phyloP scores from a whole-genome alignment of 37 sponge, comb jelly and placozoan genomes.

The Beroe forskalii region DNA sequence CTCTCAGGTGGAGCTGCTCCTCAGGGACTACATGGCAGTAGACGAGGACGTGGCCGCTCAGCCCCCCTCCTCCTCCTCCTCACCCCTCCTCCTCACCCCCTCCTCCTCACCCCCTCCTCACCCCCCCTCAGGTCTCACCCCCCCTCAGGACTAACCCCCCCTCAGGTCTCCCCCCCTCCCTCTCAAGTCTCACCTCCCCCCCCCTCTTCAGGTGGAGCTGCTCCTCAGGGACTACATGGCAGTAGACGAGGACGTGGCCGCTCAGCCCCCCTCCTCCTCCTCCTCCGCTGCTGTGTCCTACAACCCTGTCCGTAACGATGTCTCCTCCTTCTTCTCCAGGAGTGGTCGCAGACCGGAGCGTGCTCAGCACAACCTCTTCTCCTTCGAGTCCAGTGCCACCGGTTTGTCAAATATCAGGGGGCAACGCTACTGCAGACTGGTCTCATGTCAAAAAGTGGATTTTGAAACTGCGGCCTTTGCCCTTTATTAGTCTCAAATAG shows the following conservation, averaged over 20 bases:
- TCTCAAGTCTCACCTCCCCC: neutral
- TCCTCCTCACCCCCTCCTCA: too few relatives aligned
- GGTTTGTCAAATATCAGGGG: too few relatives aligned
- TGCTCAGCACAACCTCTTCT: slow-evolving; percentile 46
- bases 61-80: too few relatives aligned
- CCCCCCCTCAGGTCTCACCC: too few relatives aligned
- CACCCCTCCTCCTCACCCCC: too few relatives aligned
- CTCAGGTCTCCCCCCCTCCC: neutral
- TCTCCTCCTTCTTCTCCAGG: slow-evolving; percentile 16
- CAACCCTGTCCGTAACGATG: neutral
- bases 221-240: slow-evolving; percentile 53
- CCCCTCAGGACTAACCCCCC: too few relatives aligned
- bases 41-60: slow-evolving; percentile 25
- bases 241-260: slow-evolving; percentile 37
- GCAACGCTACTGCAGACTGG: too few relatives aligned
- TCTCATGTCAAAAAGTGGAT: too few relatives aligned
- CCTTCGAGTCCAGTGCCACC: slow-evolving; percentile 61
- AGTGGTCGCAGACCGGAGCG: slow-evolving; percentile 32
- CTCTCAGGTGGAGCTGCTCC: slow-evolving; percentile 62
- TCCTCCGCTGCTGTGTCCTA: slow-evolving; percentile 20
- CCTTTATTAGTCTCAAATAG: too few relatives aligned
- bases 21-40: slow-evolving; percentile 50
- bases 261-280: too few relatives aligned
- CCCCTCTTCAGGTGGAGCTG: slow-evolving; percentile 53
- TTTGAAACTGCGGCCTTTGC: too few relatives aligned